Evolutionary conservation across 2,113 vertebrate genomes (phyloP).

Genomic region (Atractosteus spatula): DNA sequence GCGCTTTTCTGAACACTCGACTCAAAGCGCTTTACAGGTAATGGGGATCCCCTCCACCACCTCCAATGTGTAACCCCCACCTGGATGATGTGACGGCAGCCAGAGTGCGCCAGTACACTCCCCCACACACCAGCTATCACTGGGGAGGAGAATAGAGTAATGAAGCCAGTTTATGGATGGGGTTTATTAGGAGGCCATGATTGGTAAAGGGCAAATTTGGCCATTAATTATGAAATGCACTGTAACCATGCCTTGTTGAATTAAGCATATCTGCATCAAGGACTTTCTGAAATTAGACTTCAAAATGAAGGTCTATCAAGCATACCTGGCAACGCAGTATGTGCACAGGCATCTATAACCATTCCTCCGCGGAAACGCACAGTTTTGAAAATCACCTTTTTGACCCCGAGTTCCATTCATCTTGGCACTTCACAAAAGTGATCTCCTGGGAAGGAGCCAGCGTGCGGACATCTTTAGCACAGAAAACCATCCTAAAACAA

Average conservation of each 20-base stretch:
- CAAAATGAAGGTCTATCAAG: slow-evolving; percentile 6
- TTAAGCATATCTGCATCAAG: background rate
- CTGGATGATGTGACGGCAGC: no score
- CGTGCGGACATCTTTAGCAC: background rate
- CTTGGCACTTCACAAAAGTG: slow-evolving; percentile 64
- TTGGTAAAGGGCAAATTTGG: no score
- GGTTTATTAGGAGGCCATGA: no score
- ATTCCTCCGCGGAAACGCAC: background rate
- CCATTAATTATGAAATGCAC: background rate
- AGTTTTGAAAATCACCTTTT: slow-evolving; percentile 42
- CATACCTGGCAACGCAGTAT: background rate
- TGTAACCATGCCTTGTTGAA: background rate
- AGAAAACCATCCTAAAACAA: background rate
- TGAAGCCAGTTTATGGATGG: no score
- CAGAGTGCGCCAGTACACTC: no score
- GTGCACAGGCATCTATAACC: background rate
- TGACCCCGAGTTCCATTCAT: slow-evolving; percentile 39
- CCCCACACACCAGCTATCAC: no score
- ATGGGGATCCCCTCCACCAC: background rate
- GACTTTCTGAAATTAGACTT: slow-evolving; percentile 31
- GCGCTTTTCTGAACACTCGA: no score
- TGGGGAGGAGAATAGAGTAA: no score
- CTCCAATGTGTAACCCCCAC: no score
- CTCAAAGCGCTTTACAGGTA: background rate
- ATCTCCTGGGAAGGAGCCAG: background rate